Evolutionary conservation across 2,113 vertebrate species (phyloP).

Genomic region (Corynorhinus townsendii): DNA sequence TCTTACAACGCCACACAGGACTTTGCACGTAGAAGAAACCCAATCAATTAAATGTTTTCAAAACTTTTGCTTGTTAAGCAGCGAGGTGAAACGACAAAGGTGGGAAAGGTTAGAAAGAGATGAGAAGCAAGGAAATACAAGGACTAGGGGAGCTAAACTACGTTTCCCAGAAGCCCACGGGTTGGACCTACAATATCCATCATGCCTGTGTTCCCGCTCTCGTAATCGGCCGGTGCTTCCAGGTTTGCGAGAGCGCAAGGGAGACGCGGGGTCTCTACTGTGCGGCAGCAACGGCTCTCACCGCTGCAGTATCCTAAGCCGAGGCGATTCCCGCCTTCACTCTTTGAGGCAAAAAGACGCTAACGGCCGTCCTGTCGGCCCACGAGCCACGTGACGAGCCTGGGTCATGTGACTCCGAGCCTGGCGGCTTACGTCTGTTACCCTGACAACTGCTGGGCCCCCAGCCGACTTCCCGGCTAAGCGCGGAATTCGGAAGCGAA

Average conservation of each 20-base stretch:
- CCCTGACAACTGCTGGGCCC: constrained; percentile 35
- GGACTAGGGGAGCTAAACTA: not conserved
- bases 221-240: accelerated
- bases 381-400: not conserved
- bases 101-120: not conserved
- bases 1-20: not conserved
- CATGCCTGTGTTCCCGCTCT: not conserved
- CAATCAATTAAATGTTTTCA: not conserved
- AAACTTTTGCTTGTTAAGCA: not conserved
- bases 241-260: not conserved
- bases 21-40: not conserved
- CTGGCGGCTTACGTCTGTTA: not conserved
- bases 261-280: accelerated
- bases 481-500: not conserved
- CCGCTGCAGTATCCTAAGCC: not conserved
- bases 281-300: not conserved
- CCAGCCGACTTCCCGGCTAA: not conserved
- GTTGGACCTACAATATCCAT: not conserved
- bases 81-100: not conserved
- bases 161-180: constrained; percentile 41
- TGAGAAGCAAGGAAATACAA: not conserved
- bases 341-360: not conserved
- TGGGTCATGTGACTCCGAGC: not conserved
- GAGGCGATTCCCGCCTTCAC: accelerated
- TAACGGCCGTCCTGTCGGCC: accelerated